A percentile compares a stretch with the other conserved stretches of the same genome.
phyloP scores from a whole-genome alignment of 92 coral and sea anemone species.

The Virgularia gustaviana region DNA sequence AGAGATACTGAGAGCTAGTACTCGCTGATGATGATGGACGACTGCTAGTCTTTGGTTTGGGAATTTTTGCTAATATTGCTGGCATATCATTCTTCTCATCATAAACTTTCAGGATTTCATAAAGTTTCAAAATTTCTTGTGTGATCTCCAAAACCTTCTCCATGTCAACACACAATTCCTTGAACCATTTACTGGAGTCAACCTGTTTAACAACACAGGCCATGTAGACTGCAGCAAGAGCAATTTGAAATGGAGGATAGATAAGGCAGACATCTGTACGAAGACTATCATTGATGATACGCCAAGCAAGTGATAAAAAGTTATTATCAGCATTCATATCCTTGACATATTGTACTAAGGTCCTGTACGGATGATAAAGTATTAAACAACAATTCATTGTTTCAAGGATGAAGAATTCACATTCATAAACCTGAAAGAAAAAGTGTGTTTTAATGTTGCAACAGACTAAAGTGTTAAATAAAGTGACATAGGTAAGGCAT shows the following conservation, averaged over 20 bases:
- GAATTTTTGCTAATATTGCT: conserved; percentile 66
- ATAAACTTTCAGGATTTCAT: conserved; percentile 88
- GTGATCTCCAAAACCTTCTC: conserved; percentile 92
- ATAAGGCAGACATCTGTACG: conserved; percentile 88
- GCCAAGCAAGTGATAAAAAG: conserved; percentile 92
- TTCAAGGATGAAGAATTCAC: conserved; percentile 92
- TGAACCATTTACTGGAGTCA: conserved; percentile 89
- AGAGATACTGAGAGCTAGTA: conserved; percentile 22
- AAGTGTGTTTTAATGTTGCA: too few species aligned
- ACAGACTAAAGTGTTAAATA: too few species aligned
- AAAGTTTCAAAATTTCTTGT: conserved; percentile 77
- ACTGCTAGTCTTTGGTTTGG: conserved; percentile 74
- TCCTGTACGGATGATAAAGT: conserved; percentile 91
- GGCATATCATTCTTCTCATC: conserved; percentile 88
- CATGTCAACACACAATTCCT: conserved; percentile 95
- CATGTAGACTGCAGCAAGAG: conserved; percentile 96
- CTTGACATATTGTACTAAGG: conserved; percentile 86
- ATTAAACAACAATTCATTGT: conserved; percentile 98
- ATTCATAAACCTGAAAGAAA: conserved; percentile 76
- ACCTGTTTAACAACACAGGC: conserved; percentile 96
- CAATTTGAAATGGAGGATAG: conserved; percentile 87
- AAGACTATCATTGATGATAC: conserved; percentile 91
- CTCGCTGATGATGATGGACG: conserved; percentile 77
- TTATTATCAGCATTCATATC: conserved; percentile 79
- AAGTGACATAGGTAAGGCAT: too few species aligned